Percentiles rank a stretch among this genome's conserved stretches.
phyloP scores from a whole-genome alignment of 2,113 vertebrate genomes.

The Scolopax mira region DNA sequence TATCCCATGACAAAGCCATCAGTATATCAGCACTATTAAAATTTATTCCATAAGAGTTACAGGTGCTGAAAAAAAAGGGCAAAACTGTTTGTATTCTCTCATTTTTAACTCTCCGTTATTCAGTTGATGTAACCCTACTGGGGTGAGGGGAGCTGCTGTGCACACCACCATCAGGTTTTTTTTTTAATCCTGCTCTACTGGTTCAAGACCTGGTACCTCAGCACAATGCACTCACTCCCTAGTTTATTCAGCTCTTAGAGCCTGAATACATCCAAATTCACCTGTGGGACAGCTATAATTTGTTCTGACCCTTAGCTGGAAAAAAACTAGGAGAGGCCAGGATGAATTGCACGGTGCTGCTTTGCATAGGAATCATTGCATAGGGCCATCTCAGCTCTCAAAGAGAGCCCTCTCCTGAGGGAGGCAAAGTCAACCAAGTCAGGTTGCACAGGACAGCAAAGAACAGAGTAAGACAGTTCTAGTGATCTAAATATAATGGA shows the following conservation, averaged over 20 bases:
- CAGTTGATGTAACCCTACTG: not conserved
- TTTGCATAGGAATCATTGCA: not conserved
- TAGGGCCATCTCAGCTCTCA: not conserved
- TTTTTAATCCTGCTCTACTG: not conserved
- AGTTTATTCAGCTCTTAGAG: not conserved
- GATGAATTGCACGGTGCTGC: not conserved
- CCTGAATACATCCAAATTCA: not conserved
- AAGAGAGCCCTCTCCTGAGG: not conserved
- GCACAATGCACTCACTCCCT: not conserved
- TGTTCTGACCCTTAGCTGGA: not conserved
- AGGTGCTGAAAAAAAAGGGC: not conserved
- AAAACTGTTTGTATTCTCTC: not conserved
- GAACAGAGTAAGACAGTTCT: not conserved
- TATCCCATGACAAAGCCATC: not conserved
- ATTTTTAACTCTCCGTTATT: not conserved
- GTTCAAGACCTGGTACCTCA: not conserved
- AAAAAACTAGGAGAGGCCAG: not conserved
- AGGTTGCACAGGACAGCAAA: not conserved
- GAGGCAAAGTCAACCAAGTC: not conserved
- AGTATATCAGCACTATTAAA: not conserved
- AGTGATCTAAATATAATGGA: not conserved
- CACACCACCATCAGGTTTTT: not conserved
- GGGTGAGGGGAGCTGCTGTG: not conserved
- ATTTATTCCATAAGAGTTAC: not conserved
- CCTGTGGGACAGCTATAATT: not conserved